Conservation (phyloP, 2,797 vertebrate species). For the Antrozous pallidus region DNA sequence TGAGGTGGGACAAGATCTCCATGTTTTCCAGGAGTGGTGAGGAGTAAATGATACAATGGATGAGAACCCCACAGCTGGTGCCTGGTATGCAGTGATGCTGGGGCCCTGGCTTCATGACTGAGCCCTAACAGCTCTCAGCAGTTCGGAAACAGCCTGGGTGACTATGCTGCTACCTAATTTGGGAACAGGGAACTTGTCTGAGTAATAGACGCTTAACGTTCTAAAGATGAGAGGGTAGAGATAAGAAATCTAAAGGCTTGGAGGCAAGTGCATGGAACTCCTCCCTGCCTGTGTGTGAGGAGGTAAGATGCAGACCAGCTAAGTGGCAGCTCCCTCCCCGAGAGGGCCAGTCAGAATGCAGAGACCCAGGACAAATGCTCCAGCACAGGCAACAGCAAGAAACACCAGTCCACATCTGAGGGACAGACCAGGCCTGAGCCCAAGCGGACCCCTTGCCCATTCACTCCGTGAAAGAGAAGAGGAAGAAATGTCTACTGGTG, state of each 20-base stretch:
- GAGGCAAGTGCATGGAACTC: background rate
- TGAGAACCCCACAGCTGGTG: background rate
- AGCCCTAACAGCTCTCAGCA: background rate
- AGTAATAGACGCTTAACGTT: background rate
- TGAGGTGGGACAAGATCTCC: background rate
- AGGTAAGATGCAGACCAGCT: background rate
- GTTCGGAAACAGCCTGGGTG: background rate
- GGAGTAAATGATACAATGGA: background rate
- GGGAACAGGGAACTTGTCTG: background rate
- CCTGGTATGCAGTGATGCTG: fast-evolving
- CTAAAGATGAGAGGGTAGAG: background rate
- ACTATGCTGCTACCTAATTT: background rate
- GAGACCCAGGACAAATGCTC: conserved; percentile 15
- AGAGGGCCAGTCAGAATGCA: background rate
- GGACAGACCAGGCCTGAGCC: conserved; percentile 58
- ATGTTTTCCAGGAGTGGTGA: background rate
- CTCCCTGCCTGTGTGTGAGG: background rate
- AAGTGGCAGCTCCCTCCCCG: background rate
- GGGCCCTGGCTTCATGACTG: background rate
- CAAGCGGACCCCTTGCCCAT: conserved; percentile 53
- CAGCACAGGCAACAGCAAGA: conserved; percentile 59
- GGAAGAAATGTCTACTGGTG: background rate
- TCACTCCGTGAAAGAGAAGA: conserved; percentile 39
- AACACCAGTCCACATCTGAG: background rate
- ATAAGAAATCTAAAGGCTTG: background rate